A percentile compares a stretch with the other conserved stretches of the same genome.
Evolutionary conservation across 1,140 invertebrate genomes (phyloP).

Genomic region (Aporrectodea caliginosa): DNA sequence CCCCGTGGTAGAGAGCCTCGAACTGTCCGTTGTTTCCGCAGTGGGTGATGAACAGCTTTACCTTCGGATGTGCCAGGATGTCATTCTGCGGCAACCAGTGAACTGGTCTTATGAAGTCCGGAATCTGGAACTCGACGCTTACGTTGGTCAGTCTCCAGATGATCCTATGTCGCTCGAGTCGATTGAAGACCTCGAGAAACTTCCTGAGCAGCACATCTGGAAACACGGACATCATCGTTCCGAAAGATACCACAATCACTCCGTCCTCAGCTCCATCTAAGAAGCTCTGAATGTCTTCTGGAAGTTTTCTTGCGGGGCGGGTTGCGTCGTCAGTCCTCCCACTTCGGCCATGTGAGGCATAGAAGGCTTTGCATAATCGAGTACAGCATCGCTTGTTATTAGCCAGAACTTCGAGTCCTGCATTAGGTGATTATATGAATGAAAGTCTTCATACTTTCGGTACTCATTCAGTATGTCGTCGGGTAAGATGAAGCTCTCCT

Average conservation of each 20-base stretch:
- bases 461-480: constrained; percentile 1
- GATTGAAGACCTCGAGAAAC: neutral
- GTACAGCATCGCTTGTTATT: neutral
- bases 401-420: neutral
- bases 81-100: constrained; percentile 74
- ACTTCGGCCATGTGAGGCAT: neutral
- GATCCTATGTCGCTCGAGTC: neutral
- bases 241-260: neutral
- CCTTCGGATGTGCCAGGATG: constrained; percentile 61
- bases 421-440: neutral
- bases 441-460: neutral
- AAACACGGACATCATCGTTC: neutral
- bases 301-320: neutral
- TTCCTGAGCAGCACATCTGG: neutral
- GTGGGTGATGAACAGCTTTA: constrained; percentile 67
- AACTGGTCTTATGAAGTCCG: neutral
- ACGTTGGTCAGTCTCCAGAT: neutral
- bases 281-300: neutral
- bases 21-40: constrained; percentile 69
- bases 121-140: neutral
- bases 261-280: neutral
- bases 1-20: constrained; percentile 68
- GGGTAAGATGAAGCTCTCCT: neutral
- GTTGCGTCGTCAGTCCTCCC: constrained; percentile 15
- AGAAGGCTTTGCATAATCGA: neutral